Base-by-base conservation (phyloP, 1,140 invertebrate genomes). In the Charaxes varanes region DNA sequence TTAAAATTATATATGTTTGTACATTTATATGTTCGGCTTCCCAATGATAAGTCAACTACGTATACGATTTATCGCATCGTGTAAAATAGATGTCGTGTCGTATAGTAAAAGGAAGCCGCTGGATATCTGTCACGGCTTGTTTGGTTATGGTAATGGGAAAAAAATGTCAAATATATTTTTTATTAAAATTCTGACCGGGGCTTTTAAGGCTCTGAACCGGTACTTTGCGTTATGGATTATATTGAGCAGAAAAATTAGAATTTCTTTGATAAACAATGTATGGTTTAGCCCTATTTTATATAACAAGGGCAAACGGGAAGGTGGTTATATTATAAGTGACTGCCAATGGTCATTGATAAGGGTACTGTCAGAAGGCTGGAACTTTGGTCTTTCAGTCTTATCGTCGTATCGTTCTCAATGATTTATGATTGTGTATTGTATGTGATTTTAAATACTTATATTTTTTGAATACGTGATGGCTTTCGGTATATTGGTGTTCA, bases 121-220 rank as follows among this genome's bases (percentile, higher is more conserved):
- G 42, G 41, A 52, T 54, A 55, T 60, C 51, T 40, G 48, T 59
- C 66, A 77, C 62, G 69, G 68, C 53, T 69, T 76, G 73, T 78
- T 81, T 79, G 54, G 47, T 54, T 45, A 50, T 61, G 47, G 55
- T 74, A 77, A 81, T 81, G 69, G 56, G 21, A 44, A 52, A 54
- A 57, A 53, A 53, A 58, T 42, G 35, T 45, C 43, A 48, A 55
- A 45, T 59, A 54, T 59, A 70, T 63, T 70, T 78, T 61, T 69
- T 68, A 61, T 58, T 59, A 63, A 59, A 57, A 62, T 61, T 53
- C 38, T 52, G 62, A 64, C 64, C 64, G 46, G 32, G 48, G 65
- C 68, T 69, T 67, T 69, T 69, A 67, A 58, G 53, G 48, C 44
- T 56, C 49, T 54, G 36, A 36, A 60, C 49, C 55, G 46, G 50